phyloP scores from a whole-genome alignment of 2,797 vertebrate genomes.

The Heteromormyrus szaboi region DNA sequence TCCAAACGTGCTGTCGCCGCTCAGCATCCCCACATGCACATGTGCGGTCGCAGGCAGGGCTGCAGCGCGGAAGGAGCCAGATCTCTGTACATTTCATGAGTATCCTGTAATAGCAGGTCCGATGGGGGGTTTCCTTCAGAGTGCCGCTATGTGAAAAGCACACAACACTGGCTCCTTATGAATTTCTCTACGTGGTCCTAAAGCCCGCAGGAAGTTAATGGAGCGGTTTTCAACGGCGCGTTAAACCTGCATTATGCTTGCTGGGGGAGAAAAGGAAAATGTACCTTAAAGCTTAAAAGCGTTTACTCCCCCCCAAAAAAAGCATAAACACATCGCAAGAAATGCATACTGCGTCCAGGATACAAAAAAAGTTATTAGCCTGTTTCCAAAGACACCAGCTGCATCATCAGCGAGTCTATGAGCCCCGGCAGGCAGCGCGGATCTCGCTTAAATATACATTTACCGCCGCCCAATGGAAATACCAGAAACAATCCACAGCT shows the following conservation, averaged over 20 bases:
- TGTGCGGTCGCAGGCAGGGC: conserved; percentile 52
- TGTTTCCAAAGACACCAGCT: conserved; percentile 28
- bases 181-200: conserved; percentile 62
- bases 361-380: conserved; percentile 15
- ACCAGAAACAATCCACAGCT: conserved; percentile 37
- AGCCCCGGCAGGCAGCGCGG: conserved; percentile 33
- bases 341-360: conserved; percentile 1
- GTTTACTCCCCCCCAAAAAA: neutral
- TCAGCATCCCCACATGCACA: conserved; percentile 50
- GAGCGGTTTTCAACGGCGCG: neutral
- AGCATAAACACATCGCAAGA: neutral
- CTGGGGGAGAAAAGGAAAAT: neutral
- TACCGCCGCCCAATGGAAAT: conserved; percentile 81
- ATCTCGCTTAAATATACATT: conserved; percentile 62
- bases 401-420: conserved; percentile 27
- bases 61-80: conserved; percentile 51
- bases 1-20: conserved; percentile 47
- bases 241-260: neutral
- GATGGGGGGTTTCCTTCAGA: conserved; percentile 61
- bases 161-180: conserved; percentile 52
- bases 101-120: conserved; percentile 63
- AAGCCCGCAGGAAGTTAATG: conserved; percentile 34
- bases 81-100: conserved; percentile 60
- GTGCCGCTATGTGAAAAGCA: conserved; percentile 63
- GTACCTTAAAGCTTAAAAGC: neutral